Evolutionary conservation across 2,113 vertebrate species (phyloP).

Genomic region (Isurus oxyrinchus): DNA sequence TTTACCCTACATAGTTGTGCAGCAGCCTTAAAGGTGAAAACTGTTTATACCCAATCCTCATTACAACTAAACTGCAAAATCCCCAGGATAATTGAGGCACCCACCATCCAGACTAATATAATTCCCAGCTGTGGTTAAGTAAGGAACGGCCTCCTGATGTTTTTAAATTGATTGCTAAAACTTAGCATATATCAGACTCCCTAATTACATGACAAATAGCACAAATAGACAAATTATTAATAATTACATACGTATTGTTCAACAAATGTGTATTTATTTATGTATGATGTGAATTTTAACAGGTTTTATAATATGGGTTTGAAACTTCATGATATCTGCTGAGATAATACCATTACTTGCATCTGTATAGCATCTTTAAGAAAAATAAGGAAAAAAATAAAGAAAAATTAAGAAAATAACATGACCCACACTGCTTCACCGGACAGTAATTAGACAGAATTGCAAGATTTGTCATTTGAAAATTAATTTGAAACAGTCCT

Average conservation of each 20-base stretch:
- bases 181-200: not conserved
- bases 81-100: not conserved
- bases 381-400: no score
- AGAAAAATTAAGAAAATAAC: not conserved
- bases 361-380: not conserved
- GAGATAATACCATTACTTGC: not conserved
- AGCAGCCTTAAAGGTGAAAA: not conserved
- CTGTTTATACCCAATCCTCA: slow-evolving; percentile 1
- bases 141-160: not conserved
- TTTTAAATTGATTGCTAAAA: not conserved
- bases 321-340: not conserved
- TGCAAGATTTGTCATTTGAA: not conserved
- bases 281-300: no score
- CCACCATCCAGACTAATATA: not conserved
- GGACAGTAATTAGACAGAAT: not conserved
- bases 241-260: not conserved
- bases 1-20: not conserved
- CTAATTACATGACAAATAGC: not conserved
- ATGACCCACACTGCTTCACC: not conserved
- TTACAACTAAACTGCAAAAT: not conserved
- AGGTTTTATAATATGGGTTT: not conserved
- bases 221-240: no score
- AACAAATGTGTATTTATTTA: no score
- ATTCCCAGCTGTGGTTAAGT: not conserved
- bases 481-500: not conserved